These are phyloP conservation scores for Styela plicata DNA, from an alignment of 23 tunicate genomes.

Conservation along the genomic window DNA sequence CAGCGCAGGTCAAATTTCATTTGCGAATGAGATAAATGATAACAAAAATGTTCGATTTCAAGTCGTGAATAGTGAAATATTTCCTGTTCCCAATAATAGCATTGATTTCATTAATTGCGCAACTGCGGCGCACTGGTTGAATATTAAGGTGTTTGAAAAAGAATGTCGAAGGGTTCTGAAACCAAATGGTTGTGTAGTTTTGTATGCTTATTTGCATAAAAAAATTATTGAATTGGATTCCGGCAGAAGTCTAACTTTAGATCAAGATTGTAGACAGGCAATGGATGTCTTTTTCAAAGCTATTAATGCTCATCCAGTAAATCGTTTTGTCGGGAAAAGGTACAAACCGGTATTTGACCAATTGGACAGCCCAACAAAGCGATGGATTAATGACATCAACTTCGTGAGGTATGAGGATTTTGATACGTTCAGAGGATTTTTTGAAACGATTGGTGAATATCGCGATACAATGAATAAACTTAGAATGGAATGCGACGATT, in stretches of 20 bases:
- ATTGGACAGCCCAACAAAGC: not conserved
- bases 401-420: not conserved
- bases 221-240: not conserved
- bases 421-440: not conserved
- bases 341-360: not conserved
- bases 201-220: not conserved
- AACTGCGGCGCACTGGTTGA: not conserved
- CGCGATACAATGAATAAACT: not conserved
- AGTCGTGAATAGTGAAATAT: not conserved
- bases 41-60: constrained; percentile 3
- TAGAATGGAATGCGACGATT: no score
- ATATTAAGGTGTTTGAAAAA: not conserved
- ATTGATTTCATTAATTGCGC: constrained; percentile 5
- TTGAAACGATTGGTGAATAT: not conserved
- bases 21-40: not conserved
- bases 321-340: not conserved
- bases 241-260: not conserved
- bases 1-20: not conserved
- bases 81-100: constrained; percentile 4
- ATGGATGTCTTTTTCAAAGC: not conserved
- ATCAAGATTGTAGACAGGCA: not conserved
- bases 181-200: not conserved
- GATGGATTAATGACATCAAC: not conserved
- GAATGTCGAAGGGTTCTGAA: constrained; percentile 5
- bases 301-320: not conserved